phyloP scores from a whole-genome alignment of 1,140 invertebrate genomes.

The Phenacoccus solenopsis region DNA sequence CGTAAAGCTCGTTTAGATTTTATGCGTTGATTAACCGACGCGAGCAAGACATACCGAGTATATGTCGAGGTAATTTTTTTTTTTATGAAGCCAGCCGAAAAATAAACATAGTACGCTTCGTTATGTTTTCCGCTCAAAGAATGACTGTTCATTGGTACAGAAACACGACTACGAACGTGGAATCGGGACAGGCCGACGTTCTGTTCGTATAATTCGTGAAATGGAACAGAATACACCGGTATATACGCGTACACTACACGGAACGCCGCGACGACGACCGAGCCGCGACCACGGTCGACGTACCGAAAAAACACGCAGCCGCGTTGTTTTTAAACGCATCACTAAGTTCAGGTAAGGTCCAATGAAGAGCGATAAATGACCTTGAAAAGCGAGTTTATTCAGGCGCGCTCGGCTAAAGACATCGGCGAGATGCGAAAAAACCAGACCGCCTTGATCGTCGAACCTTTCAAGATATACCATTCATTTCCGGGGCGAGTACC shows the following conservation, averaged over 20 bases:
- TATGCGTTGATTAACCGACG: background rate
- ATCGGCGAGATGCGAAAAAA: constrained; percentile 10
- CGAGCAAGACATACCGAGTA: background rate
- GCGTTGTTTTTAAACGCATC: constrained; percentile 1
- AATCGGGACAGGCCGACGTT: background rate
- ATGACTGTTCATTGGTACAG: too few species aligned
- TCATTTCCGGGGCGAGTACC: constrained; percentile 12
- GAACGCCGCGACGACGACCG: too few species aligned
- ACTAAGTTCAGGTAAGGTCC: constrained; percentile 6
- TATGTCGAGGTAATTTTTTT: too few species aligned
- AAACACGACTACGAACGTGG: background rate
- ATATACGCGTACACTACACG: too few species aligned
- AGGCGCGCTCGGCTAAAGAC: background rate
- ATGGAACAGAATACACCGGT: background rate
- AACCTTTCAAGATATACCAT: constrained; percentile 14
- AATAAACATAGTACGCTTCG: constrained; percentile 14
- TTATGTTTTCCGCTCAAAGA: constrained; percentile 14
- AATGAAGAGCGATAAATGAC: constrained; percentile 14
- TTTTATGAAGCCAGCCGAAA: background rate
- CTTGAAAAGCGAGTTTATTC: constrained; percentile 11
- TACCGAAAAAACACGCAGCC: too few species aligned
- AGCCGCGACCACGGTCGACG: too few species aligned
- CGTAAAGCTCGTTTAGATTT: background rate
- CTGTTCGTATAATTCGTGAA: background rate
- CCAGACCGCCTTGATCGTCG: constrained; percentile 13